Evolutionary conservation across 2,888 invertebrate genomes (phyloP).

Genomic region (Agrochola litura): DNA sequence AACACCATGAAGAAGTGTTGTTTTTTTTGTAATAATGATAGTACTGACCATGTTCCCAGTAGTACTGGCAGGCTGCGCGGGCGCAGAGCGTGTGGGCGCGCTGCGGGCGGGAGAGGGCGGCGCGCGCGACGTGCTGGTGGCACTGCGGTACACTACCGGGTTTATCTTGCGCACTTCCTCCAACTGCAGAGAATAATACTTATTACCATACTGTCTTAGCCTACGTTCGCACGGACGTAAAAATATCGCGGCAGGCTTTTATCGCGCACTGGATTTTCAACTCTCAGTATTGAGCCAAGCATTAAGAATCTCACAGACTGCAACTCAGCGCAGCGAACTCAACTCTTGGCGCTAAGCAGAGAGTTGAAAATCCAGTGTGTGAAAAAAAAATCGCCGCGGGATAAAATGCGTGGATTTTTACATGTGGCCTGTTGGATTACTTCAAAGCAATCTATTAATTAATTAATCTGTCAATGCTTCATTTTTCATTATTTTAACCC

Average conservation of each 20-base stretch:
- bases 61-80: conserved; percentile 43
- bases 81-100: background rate
- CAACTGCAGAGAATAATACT: conserved; percentile 67
- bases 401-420: background rate
- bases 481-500: too few species aligned
- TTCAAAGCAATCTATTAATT: background rate
- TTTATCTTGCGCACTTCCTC: conserved; percentile 79
- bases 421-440: background rate
- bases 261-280: too few species aligned
- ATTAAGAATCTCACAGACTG: too few species aligned
- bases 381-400: too few species aligned
- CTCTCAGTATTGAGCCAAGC: too few species aligned
- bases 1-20: background rate
- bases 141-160: conserved; percentile 71
- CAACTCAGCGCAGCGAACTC: too few species aligned
- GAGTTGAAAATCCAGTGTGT: too few species aligned
- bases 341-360: too few species aligned
- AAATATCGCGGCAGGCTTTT: too few species aligned
- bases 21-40: background rate
- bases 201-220: background rate
- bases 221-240: too few species aligned
- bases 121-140: conserved; percentile 46
- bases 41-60: conserved; percentile 77
- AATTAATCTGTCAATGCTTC: too few species aligned
- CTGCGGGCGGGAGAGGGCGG: conserved; percentile 10